A percentile compares a stretch with the other conserved stretches of the same genome.
Conservation (phyloP, 2,797 vertebrate species). For the Lacerta bilineata region DNA sequence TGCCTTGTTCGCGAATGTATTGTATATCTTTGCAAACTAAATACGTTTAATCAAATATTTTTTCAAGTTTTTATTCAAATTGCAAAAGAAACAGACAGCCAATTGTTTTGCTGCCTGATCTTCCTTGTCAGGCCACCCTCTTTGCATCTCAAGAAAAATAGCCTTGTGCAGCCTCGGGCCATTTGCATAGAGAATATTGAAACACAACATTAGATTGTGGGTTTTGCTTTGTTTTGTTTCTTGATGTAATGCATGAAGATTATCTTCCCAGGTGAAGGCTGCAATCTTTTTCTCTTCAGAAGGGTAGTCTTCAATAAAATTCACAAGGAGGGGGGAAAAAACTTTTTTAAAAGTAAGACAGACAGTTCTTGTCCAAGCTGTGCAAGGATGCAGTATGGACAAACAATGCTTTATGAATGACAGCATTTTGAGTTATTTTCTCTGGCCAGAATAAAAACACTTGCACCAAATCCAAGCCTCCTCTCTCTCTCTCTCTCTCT, state of each 20-base stretch:
- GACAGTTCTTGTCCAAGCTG: conserved; percentile 33
- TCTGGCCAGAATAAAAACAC: conserved; percentile 65
- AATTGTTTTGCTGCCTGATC: conserved; percentile 83
- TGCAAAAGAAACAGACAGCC: conserved; percentile 83
- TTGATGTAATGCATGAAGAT: conserved; percentile 70
- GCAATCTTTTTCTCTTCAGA: conserved; percentile 25
- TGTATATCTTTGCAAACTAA: conserved; percentile 85
- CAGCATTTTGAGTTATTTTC: conserved; percentile 62
- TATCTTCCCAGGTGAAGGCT: conserved; percentile 71
- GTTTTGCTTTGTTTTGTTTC: conserved; percentile 42
- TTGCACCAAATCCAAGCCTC: conserved; percentile 9
- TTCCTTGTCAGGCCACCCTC: conserved; percentile 84
- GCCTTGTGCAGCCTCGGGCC: conserved; percentile 78
- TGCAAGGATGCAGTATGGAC: conserved; percentile 26
- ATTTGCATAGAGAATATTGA: conserved; percentile 86
- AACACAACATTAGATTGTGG: conserved; percentile 72
- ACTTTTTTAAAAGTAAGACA: conserved; percentile 57
- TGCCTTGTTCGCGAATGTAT: conserved; percentile 73
- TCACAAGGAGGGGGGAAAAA: not conserved
- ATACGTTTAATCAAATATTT: conserved; percentile 88
- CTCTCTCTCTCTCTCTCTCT: not conserved
- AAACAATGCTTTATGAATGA: conserved; percentile 67
- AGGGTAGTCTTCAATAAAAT: conserved; percentile 51
- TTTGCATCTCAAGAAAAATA: conserved; percentile 91
- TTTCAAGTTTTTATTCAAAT: conserved; percentile 89